A percentile compares a stretch with the other conserved stretches of the same genome.
Evolutionary conservation across 2,797 vertebrate genomes (phyloP).

Genomic region (Sebastes diaconus): DNA sequence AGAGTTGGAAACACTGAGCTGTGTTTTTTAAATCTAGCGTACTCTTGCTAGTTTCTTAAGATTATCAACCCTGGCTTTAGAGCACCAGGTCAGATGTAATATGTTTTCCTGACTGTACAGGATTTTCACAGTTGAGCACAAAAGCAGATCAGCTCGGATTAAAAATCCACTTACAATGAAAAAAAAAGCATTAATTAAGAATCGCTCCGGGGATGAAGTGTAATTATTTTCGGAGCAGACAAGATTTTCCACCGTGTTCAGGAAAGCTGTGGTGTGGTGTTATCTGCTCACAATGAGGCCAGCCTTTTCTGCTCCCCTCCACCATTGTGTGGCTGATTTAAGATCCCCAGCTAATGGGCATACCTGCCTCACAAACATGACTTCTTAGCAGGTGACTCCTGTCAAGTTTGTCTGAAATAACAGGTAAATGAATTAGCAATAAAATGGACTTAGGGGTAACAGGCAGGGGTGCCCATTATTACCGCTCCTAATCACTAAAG

Average conservation of each 20-base stretch:
- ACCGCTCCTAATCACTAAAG: constrained; percentile 98
- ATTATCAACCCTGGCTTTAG: constrained; percentile 5
- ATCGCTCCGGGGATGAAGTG: constrained; percentile 71
- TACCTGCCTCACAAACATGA: constrained; percentile 96
- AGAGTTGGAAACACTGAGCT: background rate
- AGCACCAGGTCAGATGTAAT: constrained; percentile 45
- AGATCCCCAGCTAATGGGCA: constrained; percentile 93
- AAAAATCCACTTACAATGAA: constrained; percentile 66
- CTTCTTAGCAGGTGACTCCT: constrained; percentile 96
- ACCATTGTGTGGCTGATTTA: constrained; percentile 90
- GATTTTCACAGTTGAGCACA: constrained; percentile 66
- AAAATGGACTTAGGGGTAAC: constrained; percentile 95
- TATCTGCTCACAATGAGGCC: constrained; percentile 83
- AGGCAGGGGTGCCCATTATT: constrained; percentile 98
- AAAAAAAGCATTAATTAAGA: constrained; percentile 77
- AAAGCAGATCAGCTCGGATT: constrained; percentile 76
- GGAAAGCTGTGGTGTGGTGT: constrained; percentile 75
- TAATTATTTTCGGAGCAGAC: constrained; percentile 77
- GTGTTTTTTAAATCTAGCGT: background rate
- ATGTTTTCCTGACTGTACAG: constrained; percentile 55
- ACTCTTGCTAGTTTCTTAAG: background rate
- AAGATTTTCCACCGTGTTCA: constrained; percentile 77
- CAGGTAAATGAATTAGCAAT: constrained; percentile 99
- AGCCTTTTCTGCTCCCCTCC: constrained; percentile 66
- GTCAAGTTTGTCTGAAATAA: constrained; percentile 97